These are phyloP conservation scores for Aphrocallistes beatrix DNA, from an alignment of 37 sponge, comb jelly and placozoan species.

Conservation along the genomic window DNA sequence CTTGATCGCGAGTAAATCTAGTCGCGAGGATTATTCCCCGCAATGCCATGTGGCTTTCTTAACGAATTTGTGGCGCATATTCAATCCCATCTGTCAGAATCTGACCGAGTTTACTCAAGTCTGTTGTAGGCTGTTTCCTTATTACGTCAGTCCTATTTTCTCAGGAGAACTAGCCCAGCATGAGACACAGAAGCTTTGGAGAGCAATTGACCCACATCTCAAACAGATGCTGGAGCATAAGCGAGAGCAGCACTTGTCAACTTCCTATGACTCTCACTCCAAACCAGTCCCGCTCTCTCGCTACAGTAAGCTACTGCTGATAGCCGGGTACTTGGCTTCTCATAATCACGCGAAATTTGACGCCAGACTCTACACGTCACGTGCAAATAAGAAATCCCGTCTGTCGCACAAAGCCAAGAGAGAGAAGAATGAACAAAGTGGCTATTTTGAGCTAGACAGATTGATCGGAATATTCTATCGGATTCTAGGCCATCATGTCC, in stretches of 20 bases:
- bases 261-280: background rate
- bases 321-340: background rate
- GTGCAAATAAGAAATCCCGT: background rate
- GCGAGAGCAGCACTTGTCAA: background rate
- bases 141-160: background rate
- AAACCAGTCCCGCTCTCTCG: background rate
- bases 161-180: background rate
- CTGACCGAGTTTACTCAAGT: background rate
- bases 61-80: background rate
- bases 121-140: background rate
- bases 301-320: background rate
- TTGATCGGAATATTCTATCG: background rate
- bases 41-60: background rate
- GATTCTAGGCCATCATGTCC: background rate
- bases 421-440: background rate
- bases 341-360: background rate
- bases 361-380: background rate
- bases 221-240: background rate
- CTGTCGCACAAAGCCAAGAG: background rate
- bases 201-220: background rate
- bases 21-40: background rate
- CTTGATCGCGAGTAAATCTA: background rate
- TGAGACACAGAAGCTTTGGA: background rate
- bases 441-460: background rate
- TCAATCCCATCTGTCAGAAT: background rate